A percentile compares a stretch with the other conserved stretches of the same genome.
Conservation (phyloP, 1,140 invertebrate genomes). For the Dreissena polymorpha region DNA sequence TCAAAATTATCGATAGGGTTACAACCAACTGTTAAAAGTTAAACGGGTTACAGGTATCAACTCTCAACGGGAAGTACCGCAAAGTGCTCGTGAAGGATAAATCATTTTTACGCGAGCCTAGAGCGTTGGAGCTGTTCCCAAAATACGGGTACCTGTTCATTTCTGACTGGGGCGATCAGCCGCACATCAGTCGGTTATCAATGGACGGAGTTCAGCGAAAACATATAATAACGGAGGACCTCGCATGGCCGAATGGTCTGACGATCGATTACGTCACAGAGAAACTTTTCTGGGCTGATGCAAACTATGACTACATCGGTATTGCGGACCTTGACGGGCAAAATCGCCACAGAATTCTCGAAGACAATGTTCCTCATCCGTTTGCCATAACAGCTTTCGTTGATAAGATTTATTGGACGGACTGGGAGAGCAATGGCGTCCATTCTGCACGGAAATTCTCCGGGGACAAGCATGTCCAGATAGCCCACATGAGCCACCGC, state of each 20-base stretch:
- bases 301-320: conserved; percentile 95
- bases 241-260: conserved; percentile 95
- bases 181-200: conserved; percentile 96
- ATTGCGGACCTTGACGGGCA: conserved; percentile 81
- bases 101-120: conserved; percentile 89
- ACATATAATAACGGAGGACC: conserved; percentile 95
- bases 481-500: conserved; percentile 92
- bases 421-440: conserved; percentile 92
- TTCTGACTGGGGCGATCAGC: conserved; percentile 99
- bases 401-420: conserved; percentile 97
- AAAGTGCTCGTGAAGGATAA: conserved; percentile 92
- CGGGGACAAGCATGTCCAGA: conserved; percentile 94
- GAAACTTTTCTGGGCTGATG: conserved; percentile 99
- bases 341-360: conserved; percentile 82
- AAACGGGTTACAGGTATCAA: too few relatives aligned
- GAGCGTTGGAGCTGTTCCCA: conserved; percentile 97
- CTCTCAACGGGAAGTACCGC: conserved; percentile 89
- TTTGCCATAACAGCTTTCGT: conserved; percentile 96
- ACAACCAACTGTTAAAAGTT: too few relatives aligned
- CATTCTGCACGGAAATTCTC: conserved; percentile 98
- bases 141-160: conserved; percentile 89
- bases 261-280: conserved; percentile 97
- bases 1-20: too few relatives aligned
- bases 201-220: conserved; percentile 95
- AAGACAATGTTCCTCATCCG: conserved; percentile 86